Evolutionary conservation across 1,140 invertebrate species (phyloP), one percentile per base, ranked within the genome.

Genomic region (Centruroides vittatus): DNA sequence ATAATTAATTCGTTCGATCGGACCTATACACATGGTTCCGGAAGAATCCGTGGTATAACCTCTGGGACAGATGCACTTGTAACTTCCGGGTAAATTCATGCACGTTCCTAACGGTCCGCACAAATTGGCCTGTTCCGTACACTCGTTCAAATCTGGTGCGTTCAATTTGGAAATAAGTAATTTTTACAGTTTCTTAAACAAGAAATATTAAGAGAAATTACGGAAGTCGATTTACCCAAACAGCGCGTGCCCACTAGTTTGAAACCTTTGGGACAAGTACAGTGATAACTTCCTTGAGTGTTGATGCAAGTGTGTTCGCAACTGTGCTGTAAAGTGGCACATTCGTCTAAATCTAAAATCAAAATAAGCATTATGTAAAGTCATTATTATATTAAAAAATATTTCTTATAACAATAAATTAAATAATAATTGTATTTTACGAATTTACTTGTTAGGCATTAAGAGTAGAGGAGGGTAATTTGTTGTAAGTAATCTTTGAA

Each of bases 291-390:
- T 8, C 94, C 94, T 0, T 84, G 83, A 1, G 82, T 82, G 71
- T 98, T 98, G 7, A 87, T 78, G 72, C 92, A 95, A 13, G 85
- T 87, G 67, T 90, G 84, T 67, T 86, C 82, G 73, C 88, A 92
- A 13, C 85, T 80, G 71, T 91, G 86, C 61, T 82, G 81, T 34
- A 83, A 82, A 3, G 82, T 84, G 3, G 79, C 76, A 72, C 89
- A 93, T 73, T 93, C 89, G 74, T 93, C 87, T 58, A 92, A 72
- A 71, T 92, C 88, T 76, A 66, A n/a, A 63, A 23, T 23, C 23
- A 23, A 23, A 23, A 23, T 23, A 23, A 23, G 2, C 23, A 23
- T 23, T 23, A 23, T 23, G 12, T 61, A 52, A 35, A 46, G 55
- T 23, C 58, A 61, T 41, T 41, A 4, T 41, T 4, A 41, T n/a